Evolutionary conservation across 2,888 invertebrate genomes (phyloP), one percentile per base, ranked within the genome.

Genomic region (Rhamnusium bicolor): DNA sequence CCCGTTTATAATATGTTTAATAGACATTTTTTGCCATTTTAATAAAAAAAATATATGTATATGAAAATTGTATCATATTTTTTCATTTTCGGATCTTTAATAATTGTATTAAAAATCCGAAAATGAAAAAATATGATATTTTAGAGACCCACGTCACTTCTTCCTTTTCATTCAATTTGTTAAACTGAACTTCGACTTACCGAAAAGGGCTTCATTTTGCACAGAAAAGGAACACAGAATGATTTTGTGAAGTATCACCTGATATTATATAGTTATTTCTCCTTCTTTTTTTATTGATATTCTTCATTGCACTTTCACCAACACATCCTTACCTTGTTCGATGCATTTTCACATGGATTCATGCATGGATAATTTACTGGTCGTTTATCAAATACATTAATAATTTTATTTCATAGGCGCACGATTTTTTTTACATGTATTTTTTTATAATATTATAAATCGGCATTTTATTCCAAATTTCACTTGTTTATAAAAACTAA

Each of bases 281-380:
- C 65, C 65, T 66, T 54, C 65, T 66, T 54, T 46, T 32, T 32
- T 16, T 10, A 19, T 66, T 16, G n/a, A 7, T n/a, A 32, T 51
- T 21, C 27, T 7, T 32, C 29, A 19, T 70, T 51, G 54, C 58
- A 62, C 75, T 75, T 72, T 75, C 75, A 29, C 75, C 56, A 69
- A 61, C 29, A 58, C 67, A 68, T 71, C 75, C 70, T 69, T 56
- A 10, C 67, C 47, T n/a, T 32, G 53, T 21, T 51, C 68, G 63
- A 51, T 69, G 19, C 53, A 70, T 72, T 72, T 73, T 72, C 70
- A 70, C 56, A 27, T 72, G 67, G 62, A 70, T 67, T 72, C 53
- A 66, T 75, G 75, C 75, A 70, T 72, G 69, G 70, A 40, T 60
- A 70, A 56, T 51, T 67, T 49, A 10, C 8, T 47, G 65, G 46